A percentile compares a stretch with the other conserved stretches of the same genome.
Evolutionary conservation across 2,113 vertebrate genomes (phyloP).

Genomic region (Melanotaenia duboulayi): DNA sequence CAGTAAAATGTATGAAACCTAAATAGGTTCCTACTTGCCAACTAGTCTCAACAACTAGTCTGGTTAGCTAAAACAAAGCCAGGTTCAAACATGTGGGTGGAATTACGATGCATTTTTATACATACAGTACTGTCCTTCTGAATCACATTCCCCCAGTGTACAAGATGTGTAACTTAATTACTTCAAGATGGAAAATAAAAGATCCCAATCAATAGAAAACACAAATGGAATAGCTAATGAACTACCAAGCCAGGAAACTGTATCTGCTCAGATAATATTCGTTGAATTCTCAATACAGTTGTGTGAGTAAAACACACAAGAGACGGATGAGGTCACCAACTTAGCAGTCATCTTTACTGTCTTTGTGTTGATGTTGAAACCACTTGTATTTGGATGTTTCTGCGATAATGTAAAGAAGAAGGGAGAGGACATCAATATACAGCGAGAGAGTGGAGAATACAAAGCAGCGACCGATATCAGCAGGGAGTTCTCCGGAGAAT

Average conservation of each 20-base stretch:
- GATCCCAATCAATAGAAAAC: constrained; percentile 11
- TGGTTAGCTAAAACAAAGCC: background rate
- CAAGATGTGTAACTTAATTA: background rate
- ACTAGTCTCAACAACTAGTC: background rate
- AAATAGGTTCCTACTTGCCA: background rate
- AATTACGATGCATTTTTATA: constrained; percentile 5
- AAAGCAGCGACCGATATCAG: constrained; percentile 13
- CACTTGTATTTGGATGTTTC: background rate
- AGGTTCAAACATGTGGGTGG: background rate
- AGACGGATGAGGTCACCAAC: background rate
- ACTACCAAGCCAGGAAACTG: background rate
- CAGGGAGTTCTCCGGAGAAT: background rate
- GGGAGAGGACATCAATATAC: constrained; percentile 1
- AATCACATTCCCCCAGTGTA: background rate
- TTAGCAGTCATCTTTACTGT: background rate
- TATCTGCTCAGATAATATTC: background rate
- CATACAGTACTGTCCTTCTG: background rate
- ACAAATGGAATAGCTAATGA: constrained; percentile 22
- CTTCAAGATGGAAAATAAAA: background rate
- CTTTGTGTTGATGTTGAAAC: background rate
- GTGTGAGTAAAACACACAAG: background rate
- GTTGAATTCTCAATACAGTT: constrained; percentile 1
- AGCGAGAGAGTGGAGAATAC: constrained; percentile 1
- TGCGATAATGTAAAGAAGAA: background rate
- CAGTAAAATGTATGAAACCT: constrained; percentile 20